These are phyloP conservation scores for Galbula dea DNA, from an alignment of 2,113 vertebrate species.

Conservation along the genomic window DNA sequence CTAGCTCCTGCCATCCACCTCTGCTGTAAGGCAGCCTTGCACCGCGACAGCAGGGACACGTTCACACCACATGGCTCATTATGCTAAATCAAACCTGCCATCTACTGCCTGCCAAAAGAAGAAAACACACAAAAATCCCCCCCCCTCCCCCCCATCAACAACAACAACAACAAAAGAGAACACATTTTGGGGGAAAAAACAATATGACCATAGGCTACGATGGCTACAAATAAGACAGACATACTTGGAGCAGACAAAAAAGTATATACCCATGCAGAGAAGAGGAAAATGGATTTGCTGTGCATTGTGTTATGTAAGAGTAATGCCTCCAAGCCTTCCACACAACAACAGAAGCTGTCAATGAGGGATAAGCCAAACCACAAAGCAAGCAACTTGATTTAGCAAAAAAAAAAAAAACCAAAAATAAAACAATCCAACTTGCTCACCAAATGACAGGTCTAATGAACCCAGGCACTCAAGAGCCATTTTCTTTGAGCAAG, in stretches of 20 bases:
- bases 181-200: background rate
- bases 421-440: no score
- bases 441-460: background rate
- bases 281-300: background rate
- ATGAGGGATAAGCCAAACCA: background rate
- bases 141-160: no score
- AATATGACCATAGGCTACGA: background rate
- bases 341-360: background rate
- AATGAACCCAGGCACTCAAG: background rate
- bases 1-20: background rate
- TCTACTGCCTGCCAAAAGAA: background rate
- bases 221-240: background rate
- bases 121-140: no score
- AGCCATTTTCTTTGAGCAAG: background rate
- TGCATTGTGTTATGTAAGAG: accelerated
- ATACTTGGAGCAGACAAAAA: background rate
- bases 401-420: background rate
- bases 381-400: background rate
- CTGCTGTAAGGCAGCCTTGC: background rate
- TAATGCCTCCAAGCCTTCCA: background rate
- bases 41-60: background rate
- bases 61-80: background rate
- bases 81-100: background rate
- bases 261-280: accelerated
- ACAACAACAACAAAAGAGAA: no score